phyloP scores from a whole-genome alignment of 2,113 vertebrate genomes.

The Neofelis nebulosa region DNA sequence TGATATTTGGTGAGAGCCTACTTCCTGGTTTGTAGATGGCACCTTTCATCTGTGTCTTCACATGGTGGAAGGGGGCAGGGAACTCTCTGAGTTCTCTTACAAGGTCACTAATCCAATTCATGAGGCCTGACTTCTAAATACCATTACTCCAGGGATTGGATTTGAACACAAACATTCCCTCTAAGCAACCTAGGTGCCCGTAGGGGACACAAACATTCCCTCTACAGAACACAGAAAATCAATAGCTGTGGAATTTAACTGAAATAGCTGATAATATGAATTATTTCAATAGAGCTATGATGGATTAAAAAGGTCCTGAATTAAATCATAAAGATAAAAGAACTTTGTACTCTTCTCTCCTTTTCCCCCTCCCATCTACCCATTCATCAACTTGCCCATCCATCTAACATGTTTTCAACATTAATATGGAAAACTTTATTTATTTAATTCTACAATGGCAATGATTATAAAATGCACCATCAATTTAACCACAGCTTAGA shows the following conservation, averaged over 20 bases:
- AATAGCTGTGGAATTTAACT: background rate
- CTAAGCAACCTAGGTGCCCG: no score
- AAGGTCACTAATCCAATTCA: background rate
- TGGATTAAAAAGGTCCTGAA: background rate
- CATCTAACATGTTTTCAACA: background rate
- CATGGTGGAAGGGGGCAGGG: fast-evolving
- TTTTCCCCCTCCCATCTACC: background rate
- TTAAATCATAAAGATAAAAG: background rate
- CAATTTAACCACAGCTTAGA: background rate
- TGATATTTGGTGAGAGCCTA: background rate
- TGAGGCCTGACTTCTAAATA: no score
- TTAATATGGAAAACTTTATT: background rate
- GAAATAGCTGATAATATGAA: background rate
- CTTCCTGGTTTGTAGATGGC: background rate
- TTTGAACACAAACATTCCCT: background rate
- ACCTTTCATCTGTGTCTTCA: background rate
- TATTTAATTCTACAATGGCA: background rate
- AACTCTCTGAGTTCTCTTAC: background rate
- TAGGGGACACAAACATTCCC: background rate
- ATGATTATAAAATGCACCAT: background rate
- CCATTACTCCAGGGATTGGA: no score
- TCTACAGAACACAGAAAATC: background rate
- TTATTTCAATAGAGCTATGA: background rate
- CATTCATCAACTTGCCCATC: background rate
- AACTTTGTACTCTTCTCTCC: background rate